Evolutionary conservation across 2,888 invertebrate genomes (phyloP), one percentile per base, ranked within the genome.

Genomic region (Hoplodrina ambigua): DNA sequence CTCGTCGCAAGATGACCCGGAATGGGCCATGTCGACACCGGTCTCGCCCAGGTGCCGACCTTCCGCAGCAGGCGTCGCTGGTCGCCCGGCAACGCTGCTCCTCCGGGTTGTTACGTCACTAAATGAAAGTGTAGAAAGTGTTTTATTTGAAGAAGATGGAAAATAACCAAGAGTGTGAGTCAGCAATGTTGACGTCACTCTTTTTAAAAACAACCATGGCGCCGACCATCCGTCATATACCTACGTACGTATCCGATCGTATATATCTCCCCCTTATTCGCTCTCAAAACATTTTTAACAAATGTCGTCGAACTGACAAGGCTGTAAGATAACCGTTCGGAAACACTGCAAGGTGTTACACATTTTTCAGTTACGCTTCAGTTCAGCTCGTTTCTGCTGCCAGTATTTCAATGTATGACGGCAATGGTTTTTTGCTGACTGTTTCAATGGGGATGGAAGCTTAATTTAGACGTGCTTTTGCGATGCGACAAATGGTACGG

Each of bases 321-420:
- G 86, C 85, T 86, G 82, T 79, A 85, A 88, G 89, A 90, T 88
- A 89, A 88, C 86, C 79, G 75, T 86, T 88, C 78, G 88, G 89
- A 88, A 92, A 88, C 87, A 86, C 85, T 87, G 89, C 92, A 91
- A 93, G 92, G 91, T 92, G 92, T 88, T 89, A 85, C 88, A 88
- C 91, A 94, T 94, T 93, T 92, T 90, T 93, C 93, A 91, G 91
- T 89, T 85, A 90, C 89, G 90, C 88, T 81, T 88, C 87, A 90
- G 88, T 88, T 89, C 88, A 88, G 87, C 79, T 82, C 86, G 87
- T 88, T 90, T 88, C 87, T 85, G 87, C 86, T 82, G 79, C 85
- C 85, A 82, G 85, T 85, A 86, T 89, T 90, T 90, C 86, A 85
- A 82, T 84, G 85, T 91, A 93, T 89, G 87, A 85, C 77, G 73